Conservation (phyloP, 2,797 vertebrate species). For the Poliocrania exsul region DNA sequence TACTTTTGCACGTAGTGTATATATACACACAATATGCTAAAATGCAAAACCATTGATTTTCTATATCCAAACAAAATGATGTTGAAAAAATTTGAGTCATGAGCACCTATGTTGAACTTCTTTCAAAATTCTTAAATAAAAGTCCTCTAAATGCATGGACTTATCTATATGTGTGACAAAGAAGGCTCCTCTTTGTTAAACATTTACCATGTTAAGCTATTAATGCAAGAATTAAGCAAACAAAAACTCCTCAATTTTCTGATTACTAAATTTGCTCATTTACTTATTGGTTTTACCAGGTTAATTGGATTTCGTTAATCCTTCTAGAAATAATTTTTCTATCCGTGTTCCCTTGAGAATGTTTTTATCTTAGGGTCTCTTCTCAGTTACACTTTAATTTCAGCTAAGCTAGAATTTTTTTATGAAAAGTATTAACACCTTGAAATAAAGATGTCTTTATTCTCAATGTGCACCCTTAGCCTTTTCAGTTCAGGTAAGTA, state of each 20-base stretch:
- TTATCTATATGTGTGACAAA: neutral
- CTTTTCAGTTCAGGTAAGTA: neutral
- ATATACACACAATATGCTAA: neutral
- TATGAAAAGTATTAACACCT: neutral
- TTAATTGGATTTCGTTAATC: slow-evolving; percentile 47
- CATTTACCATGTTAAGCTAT: neutral
- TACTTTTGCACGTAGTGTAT: neutral
- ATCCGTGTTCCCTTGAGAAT: neutral
- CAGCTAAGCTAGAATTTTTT: neutral
- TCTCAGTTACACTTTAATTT: neutral
- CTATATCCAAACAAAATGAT: neutral
- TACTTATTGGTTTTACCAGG: neutral
- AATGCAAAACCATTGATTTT: neutral
- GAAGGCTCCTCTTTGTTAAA: neutral
- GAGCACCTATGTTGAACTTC: neutral
- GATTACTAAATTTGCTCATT: slow-evolving; percentile 31
- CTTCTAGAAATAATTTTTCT: slow-evolving; percentile 19
- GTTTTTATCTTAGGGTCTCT: neutral
- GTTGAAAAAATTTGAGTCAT: neutral
- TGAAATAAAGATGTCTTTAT: neutral
- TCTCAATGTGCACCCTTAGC: neutral
- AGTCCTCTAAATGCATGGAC: neutral
- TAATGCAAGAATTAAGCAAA: slow-evolving; percentile 21
- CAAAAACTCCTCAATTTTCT: neutral
- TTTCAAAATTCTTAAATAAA: neutral